These are phyloP conservation scores for Hypomecis atomaria DNA, from an alignment of 2,888 invertebrate species.

Conservation along the genomic window DNA sequence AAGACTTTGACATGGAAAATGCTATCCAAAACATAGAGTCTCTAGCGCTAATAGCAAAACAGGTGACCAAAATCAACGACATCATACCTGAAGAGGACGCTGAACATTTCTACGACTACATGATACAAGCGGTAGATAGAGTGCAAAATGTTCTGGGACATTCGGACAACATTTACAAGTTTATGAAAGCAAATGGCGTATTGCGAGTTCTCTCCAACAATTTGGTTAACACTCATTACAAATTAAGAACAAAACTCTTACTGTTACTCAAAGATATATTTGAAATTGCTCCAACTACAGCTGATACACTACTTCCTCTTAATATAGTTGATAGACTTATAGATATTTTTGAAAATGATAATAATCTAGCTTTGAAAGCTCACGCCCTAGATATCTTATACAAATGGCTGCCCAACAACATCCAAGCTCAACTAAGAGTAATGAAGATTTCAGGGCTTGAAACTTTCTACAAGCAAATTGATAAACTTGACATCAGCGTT, in stretches of 20 bases:
- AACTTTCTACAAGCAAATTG: conserved; percentile 67
- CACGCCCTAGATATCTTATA: conserved; percentile 62
- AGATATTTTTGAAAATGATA: conserved; percentile 64
- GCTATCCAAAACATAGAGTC: conserved; percentile 23
- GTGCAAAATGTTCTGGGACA: conserved; percentile 52
- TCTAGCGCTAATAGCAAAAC: conserved; percentile 3
- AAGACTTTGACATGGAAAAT: conserved; percentile 21
- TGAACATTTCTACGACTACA: conserved; percentile 46
- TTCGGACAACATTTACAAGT: conserved; percentile 55
- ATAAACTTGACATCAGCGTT: conserved; percentile 56
- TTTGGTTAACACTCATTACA: conserved; percentile 46
- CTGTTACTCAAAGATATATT: conserved; percentile 60
- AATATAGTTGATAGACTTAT: conserved; percentile 61
- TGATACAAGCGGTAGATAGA: conserved; percentile 49
- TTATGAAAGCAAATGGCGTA: conserved; percentile 63
- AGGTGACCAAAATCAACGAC: not conserved
- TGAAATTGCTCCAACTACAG: conserved; percentile 56
- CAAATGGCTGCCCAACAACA: conserved; percentile 68
- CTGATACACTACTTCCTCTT: conserved; percentile 54
- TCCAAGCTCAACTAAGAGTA: conserved; percentile 64
- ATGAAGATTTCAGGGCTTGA: conserved; percentile 71
- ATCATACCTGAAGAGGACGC: conserved; percentile 35
- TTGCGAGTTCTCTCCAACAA: conserved; percentile 56
- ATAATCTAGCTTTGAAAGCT: conserved; percentile 60
- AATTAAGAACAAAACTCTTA: conserved; percentile 55